phyloP scores from a whole-genome alignment of 2,113 vertebrate genomes.

The Arenaria interpres region DNA sequence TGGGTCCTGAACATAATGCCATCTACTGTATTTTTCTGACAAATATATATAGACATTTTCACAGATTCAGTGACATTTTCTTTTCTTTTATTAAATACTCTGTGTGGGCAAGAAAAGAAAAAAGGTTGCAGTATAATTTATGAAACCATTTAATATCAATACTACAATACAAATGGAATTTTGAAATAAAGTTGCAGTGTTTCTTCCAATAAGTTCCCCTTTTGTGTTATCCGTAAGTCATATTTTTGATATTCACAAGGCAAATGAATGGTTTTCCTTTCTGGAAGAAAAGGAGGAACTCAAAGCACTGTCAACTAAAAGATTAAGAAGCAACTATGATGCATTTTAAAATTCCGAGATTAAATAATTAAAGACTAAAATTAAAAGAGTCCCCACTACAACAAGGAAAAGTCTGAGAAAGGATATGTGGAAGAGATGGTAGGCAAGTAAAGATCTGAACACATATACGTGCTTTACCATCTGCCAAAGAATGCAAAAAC shows the following conservation, averaged over 20 bases:
- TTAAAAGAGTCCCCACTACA: neutral
- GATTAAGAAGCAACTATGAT: neutral
- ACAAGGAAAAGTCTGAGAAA: neutral
- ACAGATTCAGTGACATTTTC: conserved; percentile 22
- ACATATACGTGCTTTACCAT: neutral
- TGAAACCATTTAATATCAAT: neutral
- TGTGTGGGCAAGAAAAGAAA: conserved; percentile 37
- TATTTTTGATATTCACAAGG: neutral
- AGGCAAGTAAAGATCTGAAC: neutral
- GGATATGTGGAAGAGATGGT: neutral
- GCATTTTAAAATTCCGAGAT: neutral
- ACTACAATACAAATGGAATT: neutral
- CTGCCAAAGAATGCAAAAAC: neutral
- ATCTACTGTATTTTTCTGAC: conserved; percentile 24
- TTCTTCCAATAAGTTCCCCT: neutral
- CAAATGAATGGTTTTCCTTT: conserved; percentile 22
- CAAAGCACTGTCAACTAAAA: neutral
- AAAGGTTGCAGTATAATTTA: neutral
- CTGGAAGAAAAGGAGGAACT: neutral
- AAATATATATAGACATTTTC: neutral
- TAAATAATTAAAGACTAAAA: neutral
- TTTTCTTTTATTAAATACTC: conserved; percentile 17
- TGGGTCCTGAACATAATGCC: conserved; percentile 14
- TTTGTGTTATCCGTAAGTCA: neutral
- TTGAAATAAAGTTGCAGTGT: neutral